Evolutionary conservation across 2,888 invertebrate genomes (phyloP).

Genomic region (Antitype chi): DNA sequence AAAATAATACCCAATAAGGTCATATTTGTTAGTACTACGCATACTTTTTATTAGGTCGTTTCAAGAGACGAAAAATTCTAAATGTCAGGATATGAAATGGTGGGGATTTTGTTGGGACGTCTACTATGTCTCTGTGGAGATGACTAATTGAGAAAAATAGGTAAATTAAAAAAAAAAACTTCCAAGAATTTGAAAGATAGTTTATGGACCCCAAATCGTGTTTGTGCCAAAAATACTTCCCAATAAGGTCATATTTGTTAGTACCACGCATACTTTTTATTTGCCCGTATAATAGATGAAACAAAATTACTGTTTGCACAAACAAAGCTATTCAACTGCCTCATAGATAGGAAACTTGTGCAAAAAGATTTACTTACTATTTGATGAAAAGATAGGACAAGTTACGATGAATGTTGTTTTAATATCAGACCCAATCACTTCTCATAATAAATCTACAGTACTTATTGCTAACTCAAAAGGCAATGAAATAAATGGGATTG

Average conservation of each 20-base stretch:
- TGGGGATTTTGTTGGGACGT: neutral
- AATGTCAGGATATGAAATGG: conserved; percentile 9
- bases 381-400: conserved; percentile 21
- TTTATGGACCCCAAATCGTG: neutral
- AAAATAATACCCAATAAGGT: conserved; percentile 24
- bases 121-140: neutral
- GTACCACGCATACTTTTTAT: conserved; percentile 34
- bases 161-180: neutral
- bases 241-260: conserved; percentile 39
- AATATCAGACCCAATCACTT: conserved; percentile 29
- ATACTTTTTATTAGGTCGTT: conserved; percentile 33
- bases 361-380: conserved; percentile 32
- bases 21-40: conserved; percentile 37
- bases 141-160: neutral
- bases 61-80: conserved; percentile 47
- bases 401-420: conserved; percentile 26
- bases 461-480: conserved; percentile 14
- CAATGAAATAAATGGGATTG: conserved; percentile 18
- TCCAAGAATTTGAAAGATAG: neutral
- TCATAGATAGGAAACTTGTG: conserved; percentile 15
- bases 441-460: conserved; percentile 1
- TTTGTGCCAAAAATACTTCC: conserved; percentile 16
- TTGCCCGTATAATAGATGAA: conserved; percentile 43
- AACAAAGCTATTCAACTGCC: conserved; percentile 53
- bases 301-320: conserved; percentile 59